Evolutionary conservation across 2,888 invertebrate species (phyloP).

Genomic region (Metopia argyrocephala): DNA sequence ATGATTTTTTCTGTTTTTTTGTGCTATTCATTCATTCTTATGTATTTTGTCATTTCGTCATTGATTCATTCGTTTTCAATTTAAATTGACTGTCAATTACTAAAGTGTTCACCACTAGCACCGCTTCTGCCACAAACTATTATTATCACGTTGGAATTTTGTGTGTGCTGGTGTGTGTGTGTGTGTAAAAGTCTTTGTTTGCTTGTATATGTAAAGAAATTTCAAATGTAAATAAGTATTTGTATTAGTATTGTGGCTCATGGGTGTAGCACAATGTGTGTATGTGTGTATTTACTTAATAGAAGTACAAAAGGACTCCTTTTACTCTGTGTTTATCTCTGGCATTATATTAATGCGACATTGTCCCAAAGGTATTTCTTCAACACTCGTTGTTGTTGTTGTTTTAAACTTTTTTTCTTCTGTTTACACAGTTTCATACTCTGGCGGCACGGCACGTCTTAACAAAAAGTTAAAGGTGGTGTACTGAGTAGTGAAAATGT

Average conservation of each 20-base stretch:
- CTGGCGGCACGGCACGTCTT: neutral
- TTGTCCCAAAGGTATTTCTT: constrained; percentile 49
- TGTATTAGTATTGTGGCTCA: neutral
- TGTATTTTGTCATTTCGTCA: neutral
- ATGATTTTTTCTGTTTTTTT: constrained; percentile 41
- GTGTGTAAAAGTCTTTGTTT: neutral
- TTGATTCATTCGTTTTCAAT: constrained; percentile 42
- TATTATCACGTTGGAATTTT: constrained; percentile 4
- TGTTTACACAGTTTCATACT: neutral
- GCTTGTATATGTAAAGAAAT: neutral
- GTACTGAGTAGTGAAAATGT: neutral
- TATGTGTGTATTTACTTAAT: constrained; percentile 2
- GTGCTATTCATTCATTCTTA: neutral
- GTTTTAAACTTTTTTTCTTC: constrained; percentile 8
- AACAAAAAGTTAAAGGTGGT: neutral
- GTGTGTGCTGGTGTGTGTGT: neutral
- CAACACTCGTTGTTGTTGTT: constrained; percentile 27
- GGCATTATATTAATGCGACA: constrained; percentile 44
- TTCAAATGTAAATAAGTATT: neutral
- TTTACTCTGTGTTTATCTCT: constrained; percentile 45
- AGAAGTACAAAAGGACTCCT: constrained; percentile 27
- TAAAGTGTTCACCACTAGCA: constrained; percentile 25
- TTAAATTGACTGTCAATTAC: constrained; percentile 62
- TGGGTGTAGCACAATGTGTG: neutral
- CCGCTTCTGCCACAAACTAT: constrained; percentile 6